Conservation (phyloP, 2,888 invertebrate species). For the Merodon equestris region DNA sequence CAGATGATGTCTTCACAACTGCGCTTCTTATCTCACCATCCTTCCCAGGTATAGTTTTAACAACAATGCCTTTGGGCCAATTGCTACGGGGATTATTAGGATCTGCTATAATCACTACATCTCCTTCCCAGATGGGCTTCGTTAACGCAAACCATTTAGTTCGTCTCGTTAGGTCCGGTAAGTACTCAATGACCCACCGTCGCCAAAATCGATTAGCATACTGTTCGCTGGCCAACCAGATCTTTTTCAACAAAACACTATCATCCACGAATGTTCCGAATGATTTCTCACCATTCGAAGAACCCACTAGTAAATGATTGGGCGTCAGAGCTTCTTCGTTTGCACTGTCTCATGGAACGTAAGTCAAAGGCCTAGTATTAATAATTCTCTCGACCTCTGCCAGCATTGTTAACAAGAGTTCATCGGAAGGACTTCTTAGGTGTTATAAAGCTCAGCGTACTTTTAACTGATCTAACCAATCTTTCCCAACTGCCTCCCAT, state of each 20-base stretch:
- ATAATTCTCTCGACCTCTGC: constrained; percentile 58
- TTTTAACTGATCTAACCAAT: constrained; percentile 47
- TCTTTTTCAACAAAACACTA: constrained; percentile 5
- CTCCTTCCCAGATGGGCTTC: constrained; percentile 15
- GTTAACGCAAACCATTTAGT: constrained; percentile 39
- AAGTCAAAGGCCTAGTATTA: constrained; percentile 58
- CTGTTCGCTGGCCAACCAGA: constrained; percentile 25
- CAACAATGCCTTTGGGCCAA: constrained; percentile 17
- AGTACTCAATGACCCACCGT: constrained; percentile 59
- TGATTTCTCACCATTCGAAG: constrained; percentile 30
- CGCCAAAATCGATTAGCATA: constrained; percentile 59
- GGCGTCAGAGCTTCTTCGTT: constrained; percentile 65
- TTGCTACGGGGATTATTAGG: background rate
- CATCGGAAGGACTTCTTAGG: constrained; percentile 61
- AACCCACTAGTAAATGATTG: constrained; percentile 65
- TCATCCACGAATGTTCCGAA: constrained; percentile 16
- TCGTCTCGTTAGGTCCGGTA: constrained; percentile 34
- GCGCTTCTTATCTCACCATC: constrained; percentile 24
- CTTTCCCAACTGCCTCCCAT: constrained; percentile 58
- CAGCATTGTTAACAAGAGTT: constrained; percentile 43
- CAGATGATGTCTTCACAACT: background rate
- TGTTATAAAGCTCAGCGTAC: constrained; percentile 39
- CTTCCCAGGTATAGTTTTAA: constrained; percentile 4
- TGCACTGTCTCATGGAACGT: constrained; percentile 26
- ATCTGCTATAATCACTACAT: constrained; percentile 35